Evolutionary conservation across 2,113 vertebrate genomes (phyloP), one percentile per base, ranked within the genome.

Genomic region (Maccullochella peelii): DNA sequence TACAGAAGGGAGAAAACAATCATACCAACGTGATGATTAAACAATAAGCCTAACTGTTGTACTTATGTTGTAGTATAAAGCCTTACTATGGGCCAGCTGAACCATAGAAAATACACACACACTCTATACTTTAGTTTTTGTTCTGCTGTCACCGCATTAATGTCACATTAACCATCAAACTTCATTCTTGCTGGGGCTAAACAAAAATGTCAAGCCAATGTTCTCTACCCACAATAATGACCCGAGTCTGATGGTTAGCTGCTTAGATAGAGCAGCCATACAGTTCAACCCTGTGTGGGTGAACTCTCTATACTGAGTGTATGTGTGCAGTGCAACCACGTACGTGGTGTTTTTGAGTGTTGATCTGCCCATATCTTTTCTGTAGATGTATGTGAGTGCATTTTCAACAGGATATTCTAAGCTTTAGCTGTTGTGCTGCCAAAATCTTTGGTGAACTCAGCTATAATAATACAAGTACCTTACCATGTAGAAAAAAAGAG

Each of bases 131-230:
- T 40, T 15, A 42, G n/a, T n/a, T 55, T 79, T 85, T 69, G 44
- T 63, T 62, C 27, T 69, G 55, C 83, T 86, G 68, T 80, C 72
- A 77, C 21, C 14, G 38, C 52, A 80, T 55, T 79, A 79, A 82
- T 16, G 49, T 89, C 78, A 86, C 33, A 72, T 85, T 79, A 75
- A 66, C 25, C 57, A 67, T 82, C 71, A 79, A 79, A 70, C 30
- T 86, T 72, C 58, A 23, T 86, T 78, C 52, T 73, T 52, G 59
- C 42, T 79, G 63, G 47, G 30, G 62, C 61, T 73, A 83, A 83
- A 87, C 73, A 73, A 72, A 83, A 85, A 85, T 85, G 88, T 92
- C 88, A 91, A 76, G 67, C 25, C 74, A 58, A 88, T 90, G 82
- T 88, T 71, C 87, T 79, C 44, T 44, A 10, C 68, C 57, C 8